These are phyloP conservation scores for Carassius auratus DNA, from an alignment of 2,113 vertebrate species.

Conservation along the genomic window DNA sequence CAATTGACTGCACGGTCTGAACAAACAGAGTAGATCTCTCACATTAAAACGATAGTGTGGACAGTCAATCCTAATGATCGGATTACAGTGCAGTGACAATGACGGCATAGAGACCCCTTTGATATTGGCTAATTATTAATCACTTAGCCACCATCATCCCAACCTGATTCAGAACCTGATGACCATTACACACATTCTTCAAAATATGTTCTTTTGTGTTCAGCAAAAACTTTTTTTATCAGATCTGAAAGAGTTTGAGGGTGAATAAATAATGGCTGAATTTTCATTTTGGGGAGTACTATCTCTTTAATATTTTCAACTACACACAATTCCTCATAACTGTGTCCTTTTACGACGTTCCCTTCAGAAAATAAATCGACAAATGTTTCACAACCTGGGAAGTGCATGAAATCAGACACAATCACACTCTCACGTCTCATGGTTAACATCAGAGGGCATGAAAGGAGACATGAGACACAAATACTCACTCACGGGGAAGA, in stretches of 20 bases:
- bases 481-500: conserved; percentile 16
- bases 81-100: neutral
- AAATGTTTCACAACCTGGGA: neutral
- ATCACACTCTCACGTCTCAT: conserved; percentile 27
- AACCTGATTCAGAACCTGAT: neutral
- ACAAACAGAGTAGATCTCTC: conserved; percentile 1
- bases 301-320: neutral
- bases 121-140: neutral
- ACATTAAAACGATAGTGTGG: neutral
- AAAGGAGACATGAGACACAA: conserved; percentile 31
- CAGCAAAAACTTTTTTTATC: neutral
- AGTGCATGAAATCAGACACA: conserved; percentile 20
- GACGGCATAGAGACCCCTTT: neutral
- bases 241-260: neutral
- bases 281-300: neutral
- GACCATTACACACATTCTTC: neutral
- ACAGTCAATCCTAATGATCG: conserved; percentile 14
- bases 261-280: neutral
- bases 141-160: too few species aligned
- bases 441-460: conserved; percentile 22
- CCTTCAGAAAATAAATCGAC: conserved; percentile 26
- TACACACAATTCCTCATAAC: neutral
- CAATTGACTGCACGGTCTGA: neutral
- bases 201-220: neutral
- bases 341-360: neutral